Base-by-base conservation (phyloP, 1,140 invertebrate genomes). In the Diprion similis region DNA sequence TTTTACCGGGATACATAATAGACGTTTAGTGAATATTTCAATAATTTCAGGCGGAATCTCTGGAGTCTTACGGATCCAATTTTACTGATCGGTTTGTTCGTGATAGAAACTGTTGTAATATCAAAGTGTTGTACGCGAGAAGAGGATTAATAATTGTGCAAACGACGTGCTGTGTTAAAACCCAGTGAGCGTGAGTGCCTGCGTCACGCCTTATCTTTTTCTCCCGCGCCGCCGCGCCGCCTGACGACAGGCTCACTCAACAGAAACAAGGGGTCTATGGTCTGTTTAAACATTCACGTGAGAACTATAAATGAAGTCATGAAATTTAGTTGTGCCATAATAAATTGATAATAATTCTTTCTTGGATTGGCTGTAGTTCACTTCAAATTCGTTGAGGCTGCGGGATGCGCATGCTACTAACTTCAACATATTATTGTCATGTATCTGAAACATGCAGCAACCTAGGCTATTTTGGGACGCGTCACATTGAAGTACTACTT, bases 371-470 rank as follows among this genome's bases (percentile, higher is more conserved):
- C 0, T 10, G 15, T 51, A 51, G 15, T 51, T 51, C 10, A 0
- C 10, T 51, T 51, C 48, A 51, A 10, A 10, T 10, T 10, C 10
- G 10, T 10, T 51, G 10, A 51, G 15, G 48, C 48, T 51, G 10
- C 48, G 10, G 10, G 48, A 51, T 10, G 10, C 48, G 15, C 15
- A 89, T 71, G 37, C 78, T 75, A 76, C 83, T 75, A 11, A 78
- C 82, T 11, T 74, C 77, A 81, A 82, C n/a, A n/a, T n/a, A n/a
- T n/a, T n/a, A n/a, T n/a, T n/a, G n/a, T n/a, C n/a, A n/a, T n/a
- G n/a, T 89, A 19, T 78, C 77, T 79, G 81, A 47, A 83, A 67
- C n/a, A 86, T 68, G 75, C 76, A 80, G 65, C 71, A 73, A 15
- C 78, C 78, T 71, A 80, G 48, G 48, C 48, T 82, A 66, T 69